phyloP scores from a whole-genome alignment of 2,797 vertebrate species.

The Bovichtus diacanthus region DNA sequence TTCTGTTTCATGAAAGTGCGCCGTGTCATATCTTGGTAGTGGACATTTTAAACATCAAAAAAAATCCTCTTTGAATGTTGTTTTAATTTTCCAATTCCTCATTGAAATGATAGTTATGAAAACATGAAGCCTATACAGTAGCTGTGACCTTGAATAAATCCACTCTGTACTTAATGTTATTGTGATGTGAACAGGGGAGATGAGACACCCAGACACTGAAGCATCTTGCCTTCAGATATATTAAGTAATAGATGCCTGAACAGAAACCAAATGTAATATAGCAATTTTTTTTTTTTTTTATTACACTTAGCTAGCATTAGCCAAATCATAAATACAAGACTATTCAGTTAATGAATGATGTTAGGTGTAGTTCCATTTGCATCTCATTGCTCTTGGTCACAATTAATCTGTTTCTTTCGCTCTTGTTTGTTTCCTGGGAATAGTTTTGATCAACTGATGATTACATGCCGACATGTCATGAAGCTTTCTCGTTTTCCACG shows the following conservation, averaged over 20 bases:
- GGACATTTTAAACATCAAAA: background rate
- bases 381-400: background rate
- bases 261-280: no score
- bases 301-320: background rate
- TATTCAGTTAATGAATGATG: background rate
- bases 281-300: background rate
- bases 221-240: background rate
- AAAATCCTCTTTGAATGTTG: background rate
- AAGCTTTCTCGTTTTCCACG: background rate
- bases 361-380: background rate
- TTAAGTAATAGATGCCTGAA: background rate
- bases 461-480: background rate
- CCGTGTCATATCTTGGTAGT: background rate
- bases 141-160: background rate
- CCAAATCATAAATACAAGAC: background rate
- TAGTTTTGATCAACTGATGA: background rate
- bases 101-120: background rate
- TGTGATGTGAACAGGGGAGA: background rate
- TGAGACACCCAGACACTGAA: background rate
- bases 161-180: background rate
- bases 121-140: background rate
- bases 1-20: background rate
- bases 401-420: no score
- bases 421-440: constrained; percentile 6
- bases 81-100: background rate